A percentile compares a stretch with the other conserved stretches of the same genome.
These are phyloP conservation scores for Hylaeus anthracinus DNA, from an alignment of 1,140 invertebrate species.

Conservation along the genomic window DNA sequence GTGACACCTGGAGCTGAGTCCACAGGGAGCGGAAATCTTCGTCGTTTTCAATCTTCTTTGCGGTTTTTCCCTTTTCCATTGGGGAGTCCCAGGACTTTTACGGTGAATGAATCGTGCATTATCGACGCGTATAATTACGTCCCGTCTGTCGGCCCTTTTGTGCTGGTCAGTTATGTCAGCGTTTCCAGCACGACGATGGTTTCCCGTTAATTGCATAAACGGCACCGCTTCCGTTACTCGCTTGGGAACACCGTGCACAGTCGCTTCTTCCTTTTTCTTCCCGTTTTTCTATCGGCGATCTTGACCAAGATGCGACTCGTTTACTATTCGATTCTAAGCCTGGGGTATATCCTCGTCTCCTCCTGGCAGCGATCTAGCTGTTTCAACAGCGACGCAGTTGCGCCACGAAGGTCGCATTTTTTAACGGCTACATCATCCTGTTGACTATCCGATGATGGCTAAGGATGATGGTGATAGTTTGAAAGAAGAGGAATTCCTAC, in stretches of 20 bases:
- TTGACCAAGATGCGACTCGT: constrained; percentile 2
- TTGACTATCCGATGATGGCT: constrained; percentile 63
- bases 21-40: no score
- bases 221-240: constrained; percentile 14
- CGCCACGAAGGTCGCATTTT: constrained; percentile 70
- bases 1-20: background rate
- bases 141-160: constrained; percentile 6
- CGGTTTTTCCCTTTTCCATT: background rate
- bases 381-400: constrained; percentile 47
- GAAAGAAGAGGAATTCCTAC: constrained; percentile 13
- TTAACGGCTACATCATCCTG: constrained; percentile 67
- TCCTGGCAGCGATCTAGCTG: background rate
- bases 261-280: constrained; percentile 1
- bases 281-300: background rate
- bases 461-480: constrained; percentile 54
- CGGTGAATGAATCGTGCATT: background rate
- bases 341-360: background rate
- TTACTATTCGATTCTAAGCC: background rate
- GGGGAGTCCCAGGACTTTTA: background rate
- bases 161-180: constrained; percentile 6
- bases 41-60: background rate
- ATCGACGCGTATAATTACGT: constrained; percentile 19
- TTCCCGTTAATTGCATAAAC: constrained; percentile 31
- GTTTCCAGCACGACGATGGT: constrained; percentile 14
- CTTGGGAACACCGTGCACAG: background rate